phyloP scores from a whole-genome alignment of 2,797 vertebrate genomes.

The Falco cherrug region DNA sequence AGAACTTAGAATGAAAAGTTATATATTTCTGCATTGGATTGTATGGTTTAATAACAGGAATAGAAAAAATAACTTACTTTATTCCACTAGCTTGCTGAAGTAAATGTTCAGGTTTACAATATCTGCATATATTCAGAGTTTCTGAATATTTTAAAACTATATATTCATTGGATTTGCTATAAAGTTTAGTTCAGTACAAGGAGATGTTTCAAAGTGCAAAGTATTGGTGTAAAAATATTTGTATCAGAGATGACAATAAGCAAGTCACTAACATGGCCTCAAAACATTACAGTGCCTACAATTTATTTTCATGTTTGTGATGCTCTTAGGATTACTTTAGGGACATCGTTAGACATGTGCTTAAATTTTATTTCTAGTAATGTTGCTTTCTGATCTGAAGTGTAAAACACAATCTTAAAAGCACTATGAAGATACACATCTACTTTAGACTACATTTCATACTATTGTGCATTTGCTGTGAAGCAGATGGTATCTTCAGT shows the following conservation, averaged over 20 bases:
- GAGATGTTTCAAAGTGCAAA: neutral
- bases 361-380: neutral
- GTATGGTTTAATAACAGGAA: neutral
- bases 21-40: neutral
- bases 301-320: neutral
- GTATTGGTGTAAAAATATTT: neutral
- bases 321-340: neutral
- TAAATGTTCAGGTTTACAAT: neutral
- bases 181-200: neutral
- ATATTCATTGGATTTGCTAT: neutral
- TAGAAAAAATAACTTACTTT: neutral
- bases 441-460: neutral
- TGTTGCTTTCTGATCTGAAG: neutral
- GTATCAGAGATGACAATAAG: neutral
- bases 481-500: slow-evolving; percentile 14
- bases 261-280: neutral
- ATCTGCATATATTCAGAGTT: neutral
- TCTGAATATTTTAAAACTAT: neutral
- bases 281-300: neutral
- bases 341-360: neutral
- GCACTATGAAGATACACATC: neutral
- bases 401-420: neutral
- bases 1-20: neutral
- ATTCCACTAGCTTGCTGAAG: neutral
- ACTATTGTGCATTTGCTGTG: neutral